Evolutionary conservation across 2,888 invertebrate genomes (phyloP).

Genomic region (Galeruca laticollis): DNA sequence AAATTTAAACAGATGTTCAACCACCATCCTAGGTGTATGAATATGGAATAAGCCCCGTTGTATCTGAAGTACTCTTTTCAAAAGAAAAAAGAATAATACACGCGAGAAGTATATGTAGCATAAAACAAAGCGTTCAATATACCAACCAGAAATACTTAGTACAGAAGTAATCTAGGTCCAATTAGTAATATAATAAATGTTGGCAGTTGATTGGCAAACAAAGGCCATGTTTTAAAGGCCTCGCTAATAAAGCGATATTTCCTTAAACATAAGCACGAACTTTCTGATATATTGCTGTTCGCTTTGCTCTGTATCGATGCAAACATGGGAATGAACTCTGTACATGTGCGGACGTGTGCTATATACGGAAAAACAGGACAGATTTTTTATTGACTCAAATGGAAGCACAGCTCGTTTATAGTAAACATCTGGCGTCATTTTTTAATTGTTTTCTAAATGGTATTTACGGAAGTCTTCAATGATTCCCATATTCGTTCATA

Average conservation of each 20-base stretch:
- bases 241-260: slow-evolving; percentile 54
- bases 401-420: slow-evolving; percentile 33
- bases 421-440: slow-evolving; percentile 30
- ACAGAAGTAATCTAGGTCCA: slow-evolving; percentile 52
- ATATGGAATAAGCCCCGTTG: slow-evolving; percentile 4
- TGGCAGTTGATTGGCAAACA: slow-evolving; percentile 58
- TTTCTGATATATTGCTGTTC: slow-evolving; percentile 44
- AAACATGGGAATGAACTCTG: slow-evolving; percentile 49
- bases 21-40: not conserved
- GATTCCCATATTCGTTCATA: slow-evolving; percentile 7
- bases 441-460: slow-evolving; percentile 20
- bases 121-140: slow-evolving; percentile 23
- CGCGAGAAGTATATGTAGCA: not conserved
- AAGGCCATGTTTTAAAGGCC: slow-evolving; percentile 53
- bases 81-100: slow-evolving; percentile 6
- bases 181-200: slow-evolving; percentile 55
- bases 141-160: slow-evolving; percentile 36
- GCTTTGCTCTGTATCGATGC: slow-evolving; percentile 46
- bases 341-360: slow-evolving; percentile 47
- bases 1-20: slow-evolving; percentile 17
- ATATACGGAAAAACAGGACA: slow-evolving; percentile 47
- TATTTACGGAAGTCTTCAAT: slow-evolving; percentile 20
- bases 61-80: not conserved
- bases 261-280: slow-evolving; percentile 46
- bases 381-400: slow-evolving; percentile 40